Evolutionary conservation across 1,140 invertebrate genomes (phyloP).

Genomic region (Trachymyrmex cornetzi): DNA sequence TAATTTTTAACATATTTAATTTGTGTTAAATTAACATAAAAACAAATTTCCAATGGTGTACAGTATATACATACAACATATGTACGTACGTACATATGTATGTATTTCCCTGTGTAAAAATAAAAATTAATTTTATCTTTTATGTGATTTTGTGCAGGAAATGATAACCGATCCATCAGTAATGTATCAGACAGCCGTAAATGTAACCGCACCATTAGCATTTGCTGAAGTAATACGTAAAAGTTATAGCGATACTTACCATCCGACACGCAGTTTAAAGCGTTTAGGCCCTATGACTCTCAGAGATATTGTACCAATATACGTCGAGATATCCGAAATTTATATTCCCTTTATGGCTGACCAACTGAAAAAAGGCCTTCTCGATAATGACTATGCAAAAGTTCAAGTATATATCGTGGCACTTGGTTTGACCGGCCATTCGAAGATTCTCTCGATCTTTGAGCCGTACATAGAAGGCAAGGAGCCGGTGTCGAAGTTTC

Average conservation of each 20-base stretch:
- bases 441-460: background rate
- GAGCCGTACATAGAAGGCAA: slow-evolving; percentile 3
- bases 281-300: background rate
- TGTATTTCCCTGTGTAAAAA: too few species aligned
- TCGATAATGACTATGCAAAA: background rate
- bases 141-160: background rate
- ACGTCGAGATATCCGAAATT: background rate
- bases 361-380: background rate
- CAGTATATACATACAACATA: too few species aligned
- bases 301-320: accelerated
- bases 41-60: too few species aligned
- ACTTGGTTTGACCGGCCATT: background rate
- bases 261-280: background rate
- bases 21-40: too few species aligned
- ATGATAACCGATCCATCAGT: background rate
- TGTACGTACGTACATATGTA: too few species aligned
- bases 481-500: background rate
- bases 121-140: background rate
- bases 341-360: background rate
- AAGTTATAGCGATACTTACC: background rate
- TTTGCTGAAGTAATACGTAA: background rate
- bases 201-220: background rate
- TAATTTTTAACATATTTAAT: too few species aligned
- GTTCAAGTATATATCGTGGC: background rate
- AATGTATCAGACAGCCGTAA: background rate